Evolutionary conservation across 2,797 vertebrate genomes (phyloP).

Genomic region (Dryobates pubescens): DNA sequence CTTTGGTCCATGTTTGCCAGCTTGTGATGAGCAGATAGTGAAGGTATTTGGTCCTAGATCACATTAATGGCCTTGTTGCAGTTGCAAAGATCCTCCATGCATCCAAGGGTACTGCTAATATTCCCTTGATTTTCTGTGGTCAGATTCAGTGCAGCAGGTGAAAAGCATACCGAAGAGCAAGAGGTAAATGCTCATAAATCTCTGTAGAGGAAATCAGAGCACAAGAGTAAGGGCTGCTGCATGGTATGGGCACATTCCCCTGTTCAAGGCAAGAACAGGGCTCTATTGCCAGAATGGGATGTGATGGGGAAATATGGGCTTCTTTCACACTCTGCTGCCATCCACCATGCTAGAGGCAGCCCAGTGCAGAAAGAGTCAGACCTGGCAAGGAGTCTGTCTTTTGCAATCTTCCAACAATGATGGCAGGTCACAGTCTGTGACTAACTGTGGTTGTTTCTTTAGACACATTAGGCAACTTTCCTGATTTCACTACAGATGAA

Average conservation of each 20-base stretch:
- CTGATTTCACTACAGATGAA: slow-evolving; percentile 25
- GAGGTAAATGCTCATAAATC: background rate
- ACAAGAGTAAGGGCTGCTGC: background rate
- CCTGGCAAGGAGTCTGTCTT: background rate
- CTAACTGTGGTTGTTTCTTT: background rate
- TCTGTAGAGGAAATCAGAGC: background rate
- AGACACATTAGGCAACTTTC: slow-evolving; percentile 34
- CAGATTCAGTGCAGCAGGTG: background rate
- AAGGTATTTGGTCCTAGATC: background rate
- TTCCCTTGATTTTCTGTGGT: background rate
- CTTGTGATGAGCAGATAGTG: accelerated
- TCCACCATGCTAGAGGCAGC: background rate
- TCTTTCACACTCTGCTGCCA: background rate
- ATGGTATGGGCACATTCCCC: accelerated
- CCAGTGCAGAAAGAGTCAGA: background rate
- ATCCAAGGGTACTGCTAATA: background rate
- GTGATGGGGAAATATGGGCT: background rate
- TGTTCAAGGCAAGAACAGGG: background rate
- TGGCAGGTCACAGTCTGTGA: background rate
- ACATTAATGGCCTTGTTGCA: background rate
- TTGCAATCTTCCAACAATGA: accelerated
- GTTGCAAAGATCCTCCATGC: background rate
- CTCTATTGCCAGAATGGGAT: accelerated
- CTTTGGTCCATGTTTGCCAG: background rate
- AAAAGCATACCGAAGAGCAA: background rate